Percentiles rank a stretch among this genome's conserved stretches.
phyloP scores from a whole-genome alignment of 2,113 vertebrate species.

The Corydoras maculifer region DNA sequence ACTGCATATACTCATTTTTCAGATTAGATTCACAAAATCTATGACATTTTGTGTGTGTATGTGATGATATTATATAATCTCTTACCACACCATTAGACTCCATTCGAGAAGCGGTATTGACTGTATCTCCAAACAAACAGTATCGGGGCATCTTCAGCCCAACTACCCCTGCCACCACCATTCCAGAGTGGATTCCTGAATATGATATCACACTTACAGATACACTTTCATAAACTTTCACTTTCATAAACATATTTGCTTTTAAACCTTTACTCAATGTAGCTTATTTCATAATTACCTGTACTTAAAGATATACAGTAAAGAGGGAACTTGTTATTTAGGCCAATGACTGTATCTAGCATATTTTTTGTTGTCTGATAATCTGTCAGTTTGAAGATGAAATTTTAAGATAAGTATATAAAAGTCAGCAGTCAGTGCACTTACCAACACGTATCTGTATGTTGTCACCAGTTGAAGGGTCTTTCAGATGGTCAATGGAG shows the following conservation, averaged over 20 bases:
- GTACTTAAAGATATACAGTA: too few species aligned
- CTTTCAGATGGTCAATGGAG: slow-evolving; percentile 69
- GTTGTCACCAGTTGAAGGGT: slow-evolving; percentile 64
- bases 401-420: too few species aligned
- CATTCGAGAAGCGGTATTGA: slow-evolving; percentile 68
- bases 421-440: slow-evolving; percentile 19
- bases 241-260: too few species aligned
- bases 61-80: slow-evolving; percentile 8
- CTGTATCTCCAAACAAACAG: slow-evolving; percentile 62
- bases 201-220: background rate
- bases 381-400: too few species aligned
- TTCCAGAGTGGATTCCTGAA: slow-evolving; percentile 62
- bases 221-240: too few species aligned
- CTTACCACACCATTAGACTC: slow-evolving; percentile 67
- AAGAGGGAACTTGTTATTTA: too few species aligned
- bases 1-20: slow-evolving; percentile 16
- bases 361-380: too few species aligned
- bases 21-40: slow-evolving; percentile 38
- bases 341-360: too few species aligned
- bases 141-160: slow-evolving; percentile 70
- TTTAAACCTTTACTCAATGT: too few species aligned
- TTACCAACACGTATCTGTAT: slow-evolving; percentile 67
- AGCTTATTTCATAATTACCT: too few species aligned
- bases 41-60: too few species aligned
- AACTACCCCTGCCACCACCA: slow-evolving; percentile 65